Conservation (phyloP, 2,113 vertebrate genomes). For the Hepsetus odoe region DNA sequence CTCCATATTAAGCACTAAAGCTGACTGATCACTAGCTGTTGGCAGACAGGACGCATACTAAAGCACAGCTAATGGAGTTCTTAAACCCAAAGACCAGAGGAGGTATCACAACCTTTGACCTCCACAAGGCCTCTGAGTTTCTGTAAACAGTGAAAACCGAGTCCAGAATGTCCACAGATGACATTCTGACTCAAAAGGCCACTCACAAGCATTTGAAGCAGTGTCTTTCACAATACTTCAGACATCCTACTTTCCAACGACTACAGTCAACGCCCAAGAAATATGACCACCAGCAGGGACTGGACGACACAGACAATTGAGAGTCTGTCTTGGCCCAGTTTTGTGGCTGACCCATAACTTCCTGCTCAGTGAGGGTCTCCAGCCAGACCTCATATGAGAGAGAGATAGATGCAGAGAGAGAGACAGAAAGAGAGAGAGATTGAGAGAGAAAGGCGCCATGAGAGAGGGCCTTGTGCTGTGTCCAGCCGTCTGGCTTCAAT, state of each 20-base stretch:
- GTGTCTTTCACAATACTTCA: constrained; percentile 13
- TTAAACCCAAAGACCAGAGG: constrained; percentile 33
- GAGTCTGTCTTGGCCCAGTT: constrained; percentile 50
- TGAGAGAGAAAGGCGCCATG: constrained; percentile 44
- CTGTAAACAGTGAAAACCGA: constrained; percentile 42
- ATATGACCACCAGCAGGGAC: constrained; percentile 54
- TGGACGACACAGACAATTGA: constrained; percentile 58
- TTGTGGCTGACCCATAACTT: constrained; percentile 58
- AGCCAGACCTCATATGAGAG: constrained; percentile 59
- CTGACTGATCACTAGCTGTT: constrained; percentile 39
- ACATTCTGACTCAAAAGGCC: constrained; percentile 22
- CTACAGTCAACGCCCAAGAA: constrained; percentile 13
- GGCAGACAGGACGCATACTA: constrained; percentile 50
- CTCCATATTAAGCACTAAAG: constrained; percentile 28
- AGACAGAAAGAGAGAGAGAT: constrained; percentile 20
- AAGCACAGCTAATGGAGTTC: constrained; percentile 47
- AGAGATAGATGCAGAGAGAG: constrained; percentile 37
- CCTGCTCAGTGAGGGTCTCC: constrained; percentile 63
- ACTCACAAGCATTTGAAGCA: constrained; percentile 12
- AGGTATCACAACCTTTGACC: constrained; percentile 33
- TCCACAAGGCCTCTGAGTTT: constrained; percentile 24
- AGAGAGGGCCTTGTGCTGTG: constrained; percentile 53
- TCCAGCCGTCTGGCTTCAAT: constrained; percentile 57
- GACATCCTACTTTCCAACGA: constrained; percentile 7
- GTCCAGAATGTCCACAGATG: constrained; percentile 6